These are phyloP conservation scores for Sogatella furcifera DNA, from an alignment of 1,140 invertebrate genomes.

Conservation along the genomic window DNA sequence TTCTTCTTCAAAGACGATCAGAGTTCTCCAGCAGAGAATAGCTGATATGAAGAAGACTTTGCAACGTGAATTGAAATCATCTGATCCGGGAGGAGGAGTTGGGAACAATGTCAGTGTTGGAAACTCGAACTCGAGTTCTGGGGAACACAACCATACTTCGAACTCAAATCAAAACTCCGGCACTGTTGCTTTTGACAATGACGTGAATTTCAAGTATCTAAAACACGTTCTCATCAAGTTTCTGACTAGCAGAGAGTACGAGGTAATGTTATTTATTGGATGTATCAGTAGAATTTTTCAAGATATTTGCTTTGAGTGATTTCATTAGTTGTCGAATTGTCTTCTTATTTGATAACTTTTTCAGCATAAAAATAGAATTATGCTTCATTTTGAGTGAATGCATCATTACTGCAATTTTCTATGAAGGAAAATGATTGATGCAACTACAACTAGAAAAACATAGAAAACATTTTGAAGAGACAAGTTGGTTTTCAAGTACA, in stretches of 20 bases:
- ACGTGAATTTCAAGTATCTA: slow-evolving; percentile 77
- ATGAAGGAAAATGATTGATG: too few species aligned
- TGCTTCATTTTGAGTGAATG: too few species aligned
- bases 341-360: too few species aligned
- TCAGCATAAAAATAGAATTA: too few species aligned
- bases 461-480: too few species aligned
- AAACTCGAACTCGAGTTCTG: not conserved
- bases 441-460: too few species aligned
- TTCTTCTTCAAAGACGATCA: slow-evolving; percentile 57
- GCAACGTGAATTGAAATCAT: slow-evolving; percentile 59
- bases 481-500: too few species aligned
- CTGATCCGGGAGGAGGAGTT: slow-evolving; percentile 6
- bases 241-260: slow-evolving; percentile 70
- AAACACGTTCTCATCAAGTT: slow-evolving; percentile 91
- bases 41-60: slow-evolving; percentile 84
- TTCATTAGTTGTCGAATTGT: too few species aligned
- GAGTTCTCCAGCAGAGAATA: slow-evolving; percentile 74
- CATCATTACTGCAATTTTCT: too few species aligned
- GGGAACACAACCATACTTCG: slow-evolving; percentile 5
- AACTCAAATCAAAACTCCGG: not conserved
- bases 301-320: too few species aligned
- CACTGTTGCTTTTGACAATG: slow-evolving; percentile 39
- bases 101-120: not conserved
- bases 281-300: not conserved
- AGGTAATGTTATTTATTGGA: slow-evolving; percentile 39